These are phyloP conservation scores for Petrophora chlorosata DNA, from an alignment of 2,888 invertebrate genomes.

Conservation along the genomic window DNA sequence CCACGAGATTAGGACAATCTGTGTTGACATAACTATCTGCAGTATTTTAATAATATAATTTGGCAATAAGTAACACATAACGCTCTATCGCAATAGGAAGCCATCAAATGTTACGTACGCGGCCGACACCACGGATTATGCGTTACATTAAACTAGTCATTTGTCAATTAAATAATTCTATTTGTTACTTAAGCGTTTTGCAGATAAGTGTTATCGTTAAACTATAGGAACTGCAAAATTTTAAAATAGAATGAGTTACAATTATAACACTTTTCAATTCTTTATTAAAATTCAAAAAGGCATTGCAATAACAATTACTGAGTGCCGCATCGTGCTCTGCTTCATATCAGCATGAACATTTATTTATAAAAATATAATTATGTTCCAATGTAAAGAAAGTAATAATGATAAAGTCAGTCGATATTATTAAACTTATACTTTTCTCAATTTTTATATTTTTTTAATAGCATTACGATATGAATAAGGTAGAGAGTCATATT, in stretches of 20 bases:
- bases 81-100: conserved; percentile 33
- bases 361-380: background rate
- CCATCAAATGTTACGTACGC: background rate
- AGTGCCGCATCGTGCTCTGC: conserved; percentile 9
- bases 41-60: conserved; percentile 55
- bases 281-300: conserved; percentile 44
- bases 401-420: background rate
- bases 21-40: conserved; percentile 52
- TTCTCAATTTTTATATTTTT: background rate
- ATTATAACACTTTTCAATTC: conserved; percentile 6
- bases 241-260: background rate
- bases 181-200: background rate
- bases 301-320: conserved; percentile 30
- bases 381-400: background rate
- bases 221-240: background rate
- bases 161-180: background rate
- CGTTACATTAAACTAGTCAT: background rate
- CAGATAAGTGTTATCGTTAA: background rate
- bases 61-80: conserved; percentile 39
- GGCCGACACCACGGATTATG: too few species aligned
- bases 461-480: background rate
- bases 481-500: conserved; percentile 17
- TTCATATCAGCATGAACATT: conserved; percentile 3
- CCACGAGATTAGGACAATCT: conserved; percentile 50
- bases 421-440: too few species aligned